Base-by-base conservation (phyloP, 2,888 invertebrate species). In the Podabrus alpinus region DNA sequence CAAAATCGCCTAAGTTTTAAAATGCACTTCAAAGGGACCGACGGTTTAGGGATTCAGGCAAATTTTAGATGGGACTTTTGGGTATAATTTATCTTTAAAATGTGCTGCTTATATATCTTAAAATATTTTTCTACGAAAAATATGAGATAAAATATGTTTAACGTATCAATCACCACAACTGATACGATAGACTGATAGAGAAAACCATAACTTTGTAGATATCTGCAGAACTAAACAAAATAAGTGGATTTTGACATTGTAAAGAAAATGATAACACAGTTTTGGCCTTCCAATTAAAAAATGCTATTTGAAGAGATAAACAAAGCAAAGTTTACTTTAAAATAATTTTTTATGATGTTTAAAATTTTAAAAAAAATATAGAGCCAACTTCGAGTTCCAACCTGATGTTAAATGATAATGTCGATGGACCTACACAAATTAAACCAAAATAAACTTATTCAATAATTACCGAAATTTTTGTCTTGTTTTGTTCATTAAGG, bases 1-100 rank as follows among this genome's bases (percentile, higher is more conserved):
- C 68, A 68, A 29, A 21, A 16, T 10, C 16, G 9, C 29, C 11
- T 25, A 45, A 68, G 16, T 29, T 59, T 59, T 21, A 59, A 68
- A 68, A 15, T 68, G 15, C 7, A 68, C 68, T 59, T 68, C 68
- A 68, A 68, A 68, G 59, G 68, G 15, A 2, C 68, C 68, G 68
- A 16, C 45, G 29, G 59, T 17, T 45, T n/a, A 7, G 45, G 45
- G 16, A 29, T 67, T 9, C 5, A 29, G 19, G 59, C 25, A 13
- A 16, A 24, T 25, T n/a, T 15, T 10, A 9, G 29, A 45, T 59
- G 68, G 17, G 17, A 45, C 68, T 29, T 24, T 15, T 45, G 21
- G 21, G 15, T 68, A 7, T 59, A 45, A 59, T 68, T 68, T 68
- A 68, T 68, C 59, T 68, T 17, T 21, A 16, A 68, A 68, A 68